A percentile compares a stretch with the other conserved stretches of the same genome.
These are phyloP conservation scores for Boloria selene DNA, from an alignment of 2,888 invertebrate genomes.

Conservation along the genomic window DNA sequence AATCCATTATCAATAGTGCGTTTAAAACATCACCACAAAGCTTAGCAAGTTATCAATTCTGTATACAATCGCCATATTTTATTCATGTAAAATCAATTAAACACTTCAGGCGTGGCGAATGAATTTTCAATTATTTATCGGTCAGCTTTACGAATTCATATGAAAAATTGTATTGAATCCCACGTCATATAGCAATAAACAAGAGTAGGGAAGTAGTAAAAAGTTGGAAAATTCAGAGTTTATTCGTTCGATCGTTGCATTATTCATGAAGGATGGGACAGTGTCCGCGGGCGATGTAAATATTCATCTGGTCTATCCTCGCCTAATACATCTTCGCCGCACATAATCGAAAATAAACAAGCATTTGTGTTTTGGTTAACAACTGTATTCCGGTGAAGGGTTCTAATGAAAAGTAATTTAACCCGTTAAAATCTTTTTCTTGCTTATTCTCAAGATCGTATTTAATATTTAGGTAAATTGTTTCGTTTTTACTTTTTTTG, in stretches of 20 bases:
- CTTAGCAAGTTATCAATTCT: too few relatives aligned
- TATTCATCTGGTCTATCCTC: constrained; percentile 37
- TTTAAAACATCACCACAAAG: too few relatives aligned
- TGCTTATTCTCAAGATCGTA: neutral
- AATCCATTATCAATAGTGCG: too few relatives aligned
- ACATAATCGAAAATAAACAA: constrained; percentile 22
- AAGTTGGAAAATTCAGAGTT: constrained; percentile 40
- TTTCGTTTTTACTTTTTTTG: constrained; percentile 13
- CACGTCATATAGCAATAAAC: constrained; percentile 31
- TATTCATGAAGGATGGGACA: constrained; percentile 40
- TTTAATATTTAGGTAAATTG: constrained; percentile 10
- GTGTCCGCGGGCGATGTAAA: constrained; percentile 37
- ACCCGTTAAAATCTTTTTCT: too few relatives aligned
- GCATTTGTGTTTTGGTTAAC: constrained; percentile 3
- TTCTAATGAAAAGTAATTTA: too few relatives aligned
- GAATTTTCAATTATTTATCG: too few relatives aligned
- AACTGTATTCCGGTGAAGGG: neutral
- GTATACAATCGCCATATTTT: too few relatives aligned
- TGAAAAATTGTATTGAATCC: constrained; percentile 1
- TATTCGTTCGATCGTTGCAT: constrained; percentile 37
- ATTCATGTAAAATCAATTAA: too few relatives aligned
- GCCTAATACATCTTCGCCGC: constrained; percentile 18
- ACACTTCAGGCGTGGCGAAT: too few relatives aligned
- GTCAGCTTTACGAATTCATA: neutral
- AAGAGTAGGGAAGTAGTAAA: constrained; percentile 31